These are phyloP conservation scores for Leucoraja erinaceus DNA, from an alignment of 2,113 vertebrate species.

Conservation along the genomic window DNA sequence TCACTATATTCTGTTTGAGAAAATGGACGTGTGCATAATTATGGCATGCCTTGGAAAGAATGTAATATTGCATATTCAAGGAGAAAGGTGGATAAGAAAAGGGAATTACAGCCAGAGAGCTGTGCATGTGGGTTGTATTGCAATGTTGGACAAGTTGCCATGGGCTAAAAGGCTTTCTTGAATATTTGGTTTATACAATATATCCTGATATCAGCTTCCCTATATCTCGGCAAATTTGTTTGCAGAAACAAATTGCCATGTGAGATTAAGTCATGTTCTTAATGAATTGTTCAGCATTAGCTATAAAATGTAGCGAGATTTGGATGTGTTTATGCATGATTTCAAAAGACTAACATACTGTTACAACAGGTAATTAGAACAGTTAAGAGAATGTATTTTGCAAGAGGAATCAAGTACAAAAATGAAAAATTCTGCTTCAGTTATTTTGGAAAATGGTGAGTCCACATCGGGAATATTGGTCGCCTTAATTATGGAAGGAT, in stretches of 20 bases:
- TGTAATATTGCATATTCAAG: background rate
- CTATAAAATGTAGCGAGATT: too few species aligned
- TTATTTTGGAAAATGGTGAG: too few species aligned
- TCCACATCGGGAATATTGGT: too few species aligned
- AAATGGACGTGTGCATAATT: background rate
- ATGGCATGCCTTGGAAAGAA: background rate
- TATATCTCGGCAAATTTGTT: background rate
- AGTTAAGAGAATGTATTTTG: too few species aligned
- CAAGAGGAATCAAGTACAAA: too few species aligned
- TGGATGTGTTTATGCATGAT: too few species aligned
- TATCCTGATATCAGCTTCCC: background rate
- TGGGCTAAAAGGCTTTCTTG: background rate
- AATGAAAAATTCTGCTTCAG: too few species aligned
- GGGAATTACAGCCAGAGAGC: background rate
- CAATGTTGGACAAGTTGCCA: background rate
- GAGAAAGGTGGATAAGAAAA: background rate
- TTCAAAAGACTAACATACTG: too few species aligned
- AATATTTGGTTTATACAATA: background rate
- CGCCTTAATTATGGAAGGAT: too few species aligned
- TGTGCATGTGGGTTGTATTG: background rate
- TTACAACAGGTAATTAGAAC: too few species aligned
- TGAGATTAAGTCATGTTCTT: background rate
- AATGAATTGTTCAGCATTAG: background rate
- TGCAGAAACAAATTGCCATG: background rate
- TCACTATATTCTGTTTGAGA: too few species aligned